phyloP scores from a whole-genome alignment of 2,888 invertebrate genomes.

The Ochlodes sylvanus region DNA sequence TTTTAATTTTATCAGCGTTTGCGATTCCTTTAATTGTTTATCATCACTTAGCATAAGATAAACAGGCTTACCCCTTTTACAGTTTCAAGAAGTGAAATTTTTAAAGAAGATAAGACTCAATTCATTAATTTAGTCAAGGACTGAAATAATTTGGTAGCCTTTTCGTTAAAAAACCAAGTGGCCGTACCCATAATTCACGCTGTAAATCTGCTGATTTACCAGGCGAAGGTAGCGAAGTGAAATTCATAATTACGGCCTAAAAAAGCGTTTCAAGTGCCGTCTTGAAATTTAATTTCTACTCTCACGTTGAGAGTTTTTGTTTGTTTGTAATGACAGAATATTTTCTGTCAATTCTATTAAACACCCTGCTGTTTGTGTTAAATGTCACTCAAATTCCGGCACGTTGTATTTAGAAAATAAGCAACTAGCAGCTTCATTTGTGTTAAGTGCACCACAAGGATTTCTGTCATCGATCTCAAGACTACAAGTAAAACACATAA shows the following conservation, averaged over 20 bases:
- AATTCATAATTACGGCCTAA: constrained; percentile 34
- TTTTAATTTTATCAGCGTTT: constrained; percentile 25
- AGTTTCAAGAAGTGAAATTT: constrained; percentile 15
- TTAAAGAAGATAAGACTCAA: constrained; percentile 28
- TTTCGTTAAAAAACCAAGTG: constrained; percentile 28
- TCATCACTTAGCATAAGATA: constrained; percentile 24
- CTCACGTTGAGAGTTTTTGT: constrained; percentile 10
- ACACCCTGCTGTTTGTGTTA: no score
- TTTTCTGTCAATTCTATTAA: no score
- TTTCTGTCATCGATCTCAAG: no score
- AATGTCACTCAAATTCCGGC: no score
- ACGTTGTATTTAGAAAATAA: no score
- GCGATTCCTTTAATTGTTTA: constrained; percentile 21
- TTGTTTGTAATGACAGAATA: no score
- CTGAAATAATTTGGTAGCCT: constrained; percentile 20
- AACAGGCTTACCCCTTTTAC: constrained; percentile 15
- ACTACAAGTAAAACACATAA: no score
- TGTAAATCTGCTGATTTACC: constrained; percentile 33
- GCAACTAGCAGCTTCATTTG: no score
- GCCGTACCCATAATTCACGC: constrained; percentile 32
- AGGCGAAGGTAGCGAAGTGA: constrained; percentile 34
- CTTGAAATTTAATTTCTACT: constrained; percentile 34
- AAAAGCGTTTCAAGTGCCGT: constrained; percentile 25
- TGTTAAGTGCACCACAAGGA: no score
- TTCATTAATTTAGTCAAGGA: constrained; percentile 21